A percentile compares a stretch with the other conserved stretches of the same genome.
Conservation (phyloP, 2,797 vertebrate genomes). For the Sternotherus odoratus region DNA sequence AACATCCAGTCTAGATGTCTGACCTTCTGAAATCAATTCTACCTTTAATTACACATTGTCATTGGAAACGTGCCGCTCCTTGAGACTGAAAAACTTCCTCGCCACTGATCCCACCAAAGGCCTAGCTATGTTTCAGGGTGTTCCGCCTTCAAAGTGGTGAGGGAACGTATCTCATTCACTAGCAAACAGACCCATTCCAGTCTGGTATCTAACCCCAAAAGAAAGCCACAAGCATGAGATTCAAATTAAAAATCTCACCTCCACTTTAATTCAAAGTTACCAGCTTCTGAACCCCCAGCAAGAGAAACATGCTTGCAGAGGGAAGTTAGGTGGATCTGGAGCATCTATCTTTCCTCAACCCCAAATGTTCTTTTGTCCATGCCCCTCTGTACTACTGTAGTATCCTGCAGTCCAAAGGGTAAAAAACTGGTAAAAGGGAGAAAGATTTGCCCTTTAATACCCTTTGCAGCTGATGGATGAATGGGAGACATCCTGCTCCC, state of each 20-base stretch:
- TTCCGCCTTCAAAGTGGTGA: not conserved
- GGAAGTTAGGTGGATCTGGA: not conserved
- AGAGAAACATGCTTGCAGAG: not conserved
- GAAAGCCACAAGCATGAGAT: not conserved
- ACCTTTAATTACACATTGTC: not conserved
- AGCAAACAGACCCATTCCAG: not conserved
- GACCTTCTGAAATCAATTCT: not conserved
- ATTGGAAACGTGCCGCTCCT: not conserved
- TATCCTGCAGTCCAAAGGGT: not conserved
- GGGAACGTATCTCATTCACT: not conserved
- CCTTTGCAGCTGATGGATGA: not conserved
- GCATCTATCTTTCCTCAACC: not conserved
- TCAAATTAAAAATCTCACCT: not conserved
- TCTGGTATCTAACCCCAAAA: not conserved
- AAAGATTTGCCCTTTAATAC: not conserved
- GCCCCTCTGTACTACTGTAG: not conserved
- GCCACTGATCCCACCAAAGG: not conserved
- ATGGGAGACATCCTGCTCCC: not conserved
- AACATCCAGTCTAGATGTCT: not conserved
- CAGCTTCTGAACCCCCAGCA: not conserved
- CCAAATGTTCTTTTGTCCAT: not conserved
- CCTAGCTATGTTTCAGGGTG: not conserved
- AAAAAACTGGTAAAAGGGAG: not conserved
- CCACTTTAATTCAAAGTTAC: not conserved
- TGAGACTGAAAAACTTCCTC: not conserved